A percentile compares a stretch with the other conserved stretches of the same genome.
Evolutionary conservation across 2,888 invertebrate genomes (phyloP).

Genomic region (Hydrotaea diabolus): DNA sequence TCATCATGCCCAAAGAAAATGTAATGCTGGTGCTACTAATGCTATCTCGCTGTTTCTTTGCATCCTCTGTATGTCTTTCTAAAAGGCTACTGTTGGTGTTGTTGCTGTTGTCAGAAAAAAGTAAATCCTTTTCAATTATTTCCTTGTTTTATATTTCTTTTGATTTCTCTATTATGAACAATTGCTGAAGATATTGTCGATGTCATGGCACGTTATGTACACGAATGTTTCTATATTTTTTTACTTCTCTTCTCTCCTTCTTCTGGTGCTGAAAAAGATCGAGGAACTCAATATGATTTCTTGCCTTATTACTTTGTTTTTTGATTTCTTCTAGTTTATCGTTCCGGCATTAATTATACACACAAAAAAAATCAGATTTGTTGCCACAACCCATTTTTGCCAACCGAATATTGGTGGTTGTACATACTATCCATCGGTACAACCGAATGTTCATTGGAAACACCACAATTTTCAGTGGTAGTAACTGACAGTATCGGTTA

Average conservation of each 20-base stretch:
- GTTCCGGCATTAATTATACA: too few relatives aligned
- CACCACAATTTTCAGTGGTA: too few relatives aligned
- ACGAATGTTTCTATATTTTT: too few relatives aligned
- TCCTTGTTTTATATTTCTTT: constrained; percentile 46
- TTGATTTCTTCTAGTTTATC: constrained; percentile 52
- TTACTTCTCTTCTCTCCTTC: not conserved
- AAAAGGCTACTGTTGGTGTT: too few relatives aligned
- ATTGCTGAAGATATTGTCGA: constrained; percentile 21
- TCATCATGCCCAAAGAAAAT: too few relatives aligned
- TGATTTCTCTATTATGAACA: constrained; percentile 16
- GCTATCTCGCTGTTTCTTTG: not conserved
- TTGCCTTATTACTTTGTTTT: constrained; percentile 58
- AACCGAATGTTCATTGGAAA: too few relatives aligned
- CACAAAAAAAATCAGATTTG: too few relatives aligned
- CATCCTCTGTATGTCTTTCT: not conserved
- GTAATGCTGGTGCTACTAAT: too few relatives aligned
- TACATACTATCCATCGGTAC: too few relatives aligned
- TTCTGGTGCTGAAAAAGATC: not conserved
- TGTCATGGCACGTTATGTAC: constrained; percentile 20
- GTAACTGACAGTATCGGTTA: too few relatives aligned
- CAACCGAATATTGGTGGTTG: too few relatives aligned
- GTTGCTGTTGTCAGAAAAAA: constrained; percentile 54
- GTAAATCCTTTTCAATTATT: constrained; percentile 63
- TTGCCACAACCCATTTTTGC: too few relatives aligned
- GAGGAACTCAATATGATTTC: constrained; percentile 11